Percentiles rank a stretch among this genome's conserved stretches.
phyloP scores from a whole-genome alignment of 2,113 vertebrate genomes.

The Xiphophorus couchianus region DNA sequence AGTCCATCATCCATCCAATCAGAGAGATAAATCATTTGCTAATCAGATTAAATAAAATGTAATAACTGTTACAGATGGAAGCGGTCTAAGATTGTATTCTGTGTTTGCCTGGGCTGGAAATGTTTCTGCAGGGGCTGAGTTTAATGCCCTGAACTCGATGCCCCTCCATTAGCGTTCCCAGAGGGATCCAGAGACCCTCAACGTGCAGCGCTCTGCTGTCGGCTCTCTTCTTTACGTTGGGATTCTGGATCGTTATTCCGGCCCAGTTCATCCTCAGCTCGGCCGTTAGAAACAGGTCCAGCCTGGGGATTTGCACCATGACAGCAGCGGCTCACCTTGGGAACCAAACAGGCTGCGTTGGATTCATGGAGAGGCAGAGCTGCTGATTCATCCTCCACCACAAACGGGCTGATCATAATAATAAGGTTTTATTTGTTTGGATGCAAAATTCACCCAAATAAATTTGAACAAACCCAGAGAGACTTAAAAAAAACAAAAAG shows the following conservation, averaged over 20 bases:
- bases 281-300: background rate
- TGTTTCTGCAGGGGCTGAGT: conserved; percentile 20
- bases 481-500: background rate
- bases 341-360: conserved; percentile 14
- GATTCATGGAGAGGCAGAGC: conserved; percentile 27
- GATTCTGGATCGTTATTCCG: conserved; percentile 10
- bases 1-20: no score
- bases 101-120: background rate
- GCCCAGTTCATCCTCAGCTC: conserved; percentile 1
- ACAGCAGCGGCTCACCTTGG: conserved; percentile 14
- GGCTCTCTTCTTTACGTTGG: background rate
- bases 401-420: background rate
- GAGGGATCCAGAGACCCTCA: conserved; percentile 8
- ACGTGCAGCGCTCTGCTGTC: background rate
- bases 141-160: conserved; percentile 19
- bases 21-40: background rate
- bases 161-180: conserved; percentile 37
- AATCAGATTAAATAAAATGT: background rate
- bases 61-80: background rate
- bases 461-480: background rate
- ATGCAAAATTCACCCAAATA: background rate
- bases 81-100: no score
- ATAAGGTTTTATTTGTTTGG: background rate
- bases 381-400: conserved; percentile 18
- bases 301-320: conserved; percentile 21